phyloP scores from a whole-genome alignment of 2,113 vertebrate genomes.

The Ciconia maguari region DNA sequence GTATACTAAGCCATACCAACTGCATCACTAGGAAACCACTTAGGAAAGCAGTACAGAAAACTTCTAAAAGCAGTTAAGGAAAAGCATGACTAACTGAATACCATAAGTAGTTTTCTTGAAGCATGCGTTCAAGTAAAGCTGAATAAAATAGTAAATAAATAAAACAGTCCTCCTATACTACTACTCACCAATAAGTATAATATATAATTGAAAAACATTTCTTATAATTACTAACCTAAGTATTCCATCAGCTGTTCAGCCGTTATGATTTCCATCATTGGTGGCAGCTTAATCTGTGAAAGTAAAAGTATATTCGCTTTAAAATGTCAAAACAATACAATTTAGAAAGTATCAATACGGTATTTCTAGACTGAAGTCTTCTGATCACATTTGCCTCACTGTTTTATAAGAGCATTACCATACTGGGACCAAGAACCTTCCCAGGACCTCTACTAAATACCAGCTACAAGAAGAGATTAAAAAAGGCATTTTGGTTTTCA shows the following conservation, averaged over 20 bases:
- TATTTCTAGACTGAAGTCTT: background rate
- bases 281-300: slow-evolving; percentile 93
- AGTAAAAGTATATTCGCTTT: slow-evolving; percentile 39
- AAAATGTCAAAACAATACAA: background rate
- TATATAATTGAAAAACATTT: background rate
- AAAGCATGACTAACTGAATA: background rate
- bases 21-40: background rate
- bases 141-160: background rate
- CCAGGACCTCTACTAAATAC: background rate
- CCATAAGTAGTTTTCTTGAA: background rate
- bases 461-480: background rate
- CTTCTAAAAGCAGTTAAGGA: background rate
- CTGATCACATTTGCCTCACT: background rate
- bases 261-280: slow-evolving; percentile 99
- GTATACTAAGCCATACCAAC: background rate
- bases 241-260: slow-evolving; percentile 99
- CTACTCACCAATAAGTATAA: background rate
- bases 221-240: slow-evolving; percentile 84
- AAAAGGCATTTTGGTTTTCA: background rate
- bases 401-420: background rate
- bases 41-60: background rate
- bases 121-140: background rate
- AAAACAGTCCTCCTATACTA: background rate
- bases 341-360: background rate
- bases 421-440: background rate